Evolutionary conservation across 2,888 invertebrate genomes (phyloP).

Genomic region (Iphiclides podalirius): DNA sequence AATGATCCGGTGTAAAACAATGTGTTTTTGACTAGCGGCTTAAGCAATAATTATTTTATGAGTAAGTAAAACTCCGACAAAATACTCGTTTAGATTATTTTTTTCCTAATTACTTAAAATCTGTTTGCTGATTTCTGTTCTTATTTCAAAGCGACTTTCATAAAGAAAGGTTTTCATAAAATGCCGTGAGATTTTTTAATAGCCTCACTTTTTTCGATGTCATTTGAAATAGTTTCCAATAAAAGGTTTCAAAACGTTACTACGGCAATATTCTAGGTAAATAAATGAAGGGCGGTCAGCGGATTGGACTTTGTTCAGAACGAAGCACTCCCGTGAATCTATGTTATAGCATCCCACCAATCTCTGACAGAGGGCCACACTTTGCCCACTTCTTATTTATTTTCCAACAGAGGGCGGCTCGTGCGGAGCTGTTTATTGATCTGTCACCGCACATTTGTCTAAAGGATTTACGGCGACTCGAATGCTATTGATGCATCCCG

Average conservation of each 20-base stretch:
- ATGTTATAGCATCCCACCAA: slow-evolving; percentile 10
- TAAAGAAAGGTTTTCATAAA: too few species aligned
- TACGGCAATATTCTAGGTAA: neutral
- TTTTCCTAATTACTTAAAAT: too few species aligned
- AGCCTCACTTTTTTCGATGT: too few species aligned
- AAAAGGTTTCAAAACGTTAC: too few species aligned
- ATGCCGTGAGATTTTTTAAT: too few species aligned
- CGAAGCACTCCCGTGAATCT: neutral
- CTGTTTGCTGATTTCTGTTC: too few species aligned
- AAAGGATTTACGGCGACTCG: slow-evolving; percentile 42
- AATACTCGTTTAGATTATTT: too few species aligned
- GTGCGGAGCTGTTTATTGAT: slow-evolving; percentile 44
- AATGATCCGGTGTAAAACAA: neutral
- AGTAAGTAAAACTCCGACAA: too few species aligned
- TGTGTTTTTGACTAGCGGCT: too few species aligned
- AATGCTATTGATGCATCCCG: slow-evolving; percentile 35
- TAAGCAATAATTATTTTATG: too few species aligned
- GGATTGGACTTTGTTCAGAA: neutral
- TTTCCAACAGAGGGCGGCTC: slow-evolving; percentile 53
- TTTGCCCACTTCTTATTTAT: slow-evolving; percentile 45
- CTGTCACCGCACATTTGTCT: slow-evolving; percentile 44
- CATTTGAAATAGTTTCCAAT: too few species aligned
- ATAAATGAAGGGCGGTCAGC: neutral
- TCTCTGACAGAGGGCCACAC: slow-evolving; percentile 17
- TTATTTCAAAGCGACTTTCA: too few species aligned